Evolutionary conservation across 2,888 invertebrate species (phyloP).

Genomic region (Hoplodrina ambigua): DNA sequence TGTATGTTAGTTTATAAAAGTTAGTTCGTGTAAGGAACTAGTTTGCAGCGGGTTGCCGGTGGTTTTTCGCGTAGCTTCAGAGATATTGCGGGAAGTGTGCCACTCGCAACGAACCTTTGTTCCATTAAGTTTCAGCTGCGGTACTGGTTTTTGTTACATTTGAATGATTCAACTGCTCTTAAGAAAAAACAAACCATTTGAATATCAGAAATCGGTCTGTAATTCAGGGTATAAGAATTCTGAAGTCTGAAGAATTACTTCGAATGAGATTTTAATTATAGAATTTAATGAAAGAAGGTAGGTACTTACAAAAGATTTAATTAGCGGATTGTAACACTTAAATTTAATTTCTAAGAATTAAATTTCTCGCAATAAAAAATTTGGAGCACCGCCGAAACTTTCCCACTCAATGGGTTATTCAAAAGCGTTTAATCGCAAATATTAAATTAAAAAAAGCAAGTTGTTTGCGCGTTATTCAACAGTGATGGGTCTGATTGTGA

Average conservation of each 20-base stretch:
- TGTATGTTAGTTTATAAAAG: constrained; percentile 63
- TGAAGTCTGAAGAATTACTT: neutral
- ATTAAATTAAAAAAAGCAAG: constrained; percentile 58
- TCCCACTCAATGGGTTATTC: constrained; percentile 62
- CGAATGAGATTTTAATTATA: neutral
- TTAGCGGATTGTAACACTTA: constrained; percentile 1
- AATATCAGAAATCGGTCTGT: neutral
- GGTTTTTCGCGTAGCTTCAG: constrained; percentile 32
- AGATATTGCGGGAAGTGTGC: constrained; percentile 36
- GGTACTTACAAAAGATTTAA: neutral
- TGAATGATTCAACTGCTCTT: neutral
- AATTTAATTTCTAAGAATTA: constrained; percentile 8
- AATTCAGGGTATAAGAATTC: neutral
- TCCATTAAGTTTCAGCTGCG: neutral
- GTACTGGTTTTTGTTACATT: neutral
- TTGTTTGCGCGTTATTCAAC: constrained; percentile 64
- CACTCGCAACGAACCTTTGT: constrained; percentile 25
- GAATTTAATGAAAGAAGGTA: neutral
- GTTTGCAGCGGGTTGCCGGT: constrained; percentile 39
- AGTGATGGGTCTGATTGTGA: constrained; percentile 68
- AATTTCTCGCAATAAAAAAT: constrained; percentile 45
- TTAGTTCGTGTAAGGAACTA: constrained; percentile 54
- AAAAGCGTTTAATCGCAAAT: constrained; percentile 67
- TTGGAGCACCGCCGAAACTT: constrained; percentile 45
- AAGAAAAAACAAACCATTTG: neutral